phyloP scores from a whole-genome alignment of 2,797 vertebrate genomes.

The Pygocentrus nattereri region DNA sequence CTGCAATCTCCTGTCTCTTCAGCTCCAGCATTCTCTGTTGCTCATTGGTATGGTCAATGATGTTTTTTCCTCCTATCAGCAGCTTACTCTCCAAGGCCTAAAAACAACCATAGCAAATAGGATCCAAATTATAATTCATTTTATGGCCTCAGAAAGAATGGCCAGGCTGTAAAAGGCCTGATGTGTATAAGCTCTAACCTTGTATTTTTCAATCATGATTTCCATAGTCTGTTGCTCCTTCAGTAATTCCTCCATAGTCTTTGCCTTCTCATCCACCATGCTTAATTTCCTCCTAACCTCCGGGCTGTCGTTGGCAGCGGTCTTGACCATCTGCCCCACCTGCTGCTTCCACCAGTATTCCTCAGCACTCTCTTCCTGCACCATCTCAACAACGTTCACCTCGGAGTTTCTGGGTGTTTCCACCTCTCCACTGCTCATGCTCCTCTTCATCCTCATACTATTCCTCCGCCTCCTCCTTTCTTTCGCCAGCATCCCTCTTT shows the following conservation, averaged over 20 bases:
- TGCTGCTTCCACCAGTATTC: constrained; percentile 84
- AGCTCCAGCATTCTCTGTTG: constrained; percentile 95
- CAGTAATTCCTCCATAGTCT: constrained; percentile 88
- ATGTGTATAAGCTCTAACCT: constrained; percentile 77
- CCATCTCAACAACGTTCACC: constrained; percentile 77
- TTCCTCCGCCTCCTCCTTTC: constrained; percentile 86
- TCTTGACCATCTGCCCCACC: constrained; percentile 82
- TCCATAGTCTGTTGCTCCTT: constrained; percentile 92
- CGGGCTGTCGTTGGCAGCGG: constrained; percentile 83
- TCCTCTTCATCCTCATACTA: constrained; percentile 86
- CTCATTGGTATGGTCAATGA: constrained; percentile 96
- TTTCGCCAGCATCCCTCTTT: constrained; percentile 89
- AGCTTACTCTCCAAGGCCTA: constrained; percentile 98
- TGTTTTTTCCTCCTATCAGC: constrained; percentile 93
- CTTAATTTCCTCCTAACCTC: constrained; percentile 85
- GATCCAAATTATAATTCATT: constrained; percentile 33
- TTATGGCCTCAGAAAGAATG: constrained; percentile 4
- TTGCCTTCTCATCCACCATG: constrained; percentile 87
- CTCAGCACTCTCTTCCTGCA: constrained; percentile 84
- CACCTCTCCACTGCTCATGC: constrained; percentile 77
- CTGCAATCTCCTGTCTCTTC: constrained; percentile 92
- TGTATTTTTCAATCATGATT: constrained; percentile 93
- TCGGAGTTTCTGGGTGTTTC: constrained; percentile 72
- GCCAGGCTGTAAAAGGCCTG: not conserved
- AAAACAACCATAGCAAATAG: constrained; percentile 15